phyloP scores from a whole-genome alignment of 2,888 invertebrate species.

The Thecocarcelia acutangulata region DNA sequence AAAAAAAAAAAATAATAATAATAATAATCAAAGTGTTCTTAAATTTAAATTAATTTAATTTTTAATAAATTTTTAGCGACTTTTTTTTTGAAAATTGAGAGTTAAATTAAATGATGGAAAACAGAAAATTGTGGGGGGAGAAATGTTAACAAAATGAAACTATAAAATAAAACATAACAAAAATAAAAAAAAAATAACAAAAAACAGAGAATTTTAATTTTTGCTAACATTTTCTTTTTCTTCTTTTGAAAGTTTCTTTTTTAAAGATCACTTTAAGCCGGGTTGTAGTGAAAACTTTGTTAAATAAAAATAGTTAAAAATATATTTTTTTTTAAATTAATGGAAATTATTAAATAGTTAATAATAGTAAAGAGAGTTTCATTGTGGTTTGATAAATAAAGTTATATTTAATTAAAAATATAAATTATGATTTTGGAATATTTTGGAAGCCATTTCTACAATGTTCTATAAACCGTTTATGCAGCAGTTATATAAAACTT shows the following conservation, averaged over 20 bases:
- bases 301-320: constrained; percentile 40
- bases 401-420: constrained; percentile 62
- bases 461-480: constrained; percentile 47
- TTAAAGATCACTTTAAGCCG: constrained; percentile 62
- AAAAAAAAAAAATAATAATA: no score
- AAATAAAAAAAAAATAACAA: constrained; percentile 57
- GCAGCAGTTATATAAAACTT: constrained; percentile 40
- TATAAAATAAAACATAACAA: constrained; percentile 56
- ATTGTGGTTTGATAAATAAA: constrained; percentile 57
- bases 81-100: constrained; percentile 50
- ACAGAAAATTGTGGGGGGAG: constrained; percentile 16
- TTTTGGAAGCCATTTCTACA: constrained; percentile 69
- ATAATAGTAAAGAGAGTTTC: constrained; percentile 48
- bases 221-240: constrained; percentile 47
- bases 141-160: constrained; percentile 50
- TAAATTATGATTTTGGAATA: constrained; percentile 73
- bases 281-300: constrained; percentile 52
- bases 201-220: constrained; percentile 76
- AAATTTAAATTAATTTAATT: constrained; percentile 20
- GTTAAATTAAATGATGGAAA: constrained; percentile 19
- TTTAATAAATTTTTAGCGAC: constrained; percentile 20
- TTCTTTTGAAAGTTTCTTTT: constrained; percentile 59
- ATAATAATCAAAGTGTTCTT: background rate
- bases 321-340: constrained; percentile 64
- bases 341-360: constrained; percentile 50